These are phyloP conservation scores for Oreotrochilus melanogaster DNA, from an alignment of 2,113 vertebrate species.

Conservation along the genomic window DNA sequence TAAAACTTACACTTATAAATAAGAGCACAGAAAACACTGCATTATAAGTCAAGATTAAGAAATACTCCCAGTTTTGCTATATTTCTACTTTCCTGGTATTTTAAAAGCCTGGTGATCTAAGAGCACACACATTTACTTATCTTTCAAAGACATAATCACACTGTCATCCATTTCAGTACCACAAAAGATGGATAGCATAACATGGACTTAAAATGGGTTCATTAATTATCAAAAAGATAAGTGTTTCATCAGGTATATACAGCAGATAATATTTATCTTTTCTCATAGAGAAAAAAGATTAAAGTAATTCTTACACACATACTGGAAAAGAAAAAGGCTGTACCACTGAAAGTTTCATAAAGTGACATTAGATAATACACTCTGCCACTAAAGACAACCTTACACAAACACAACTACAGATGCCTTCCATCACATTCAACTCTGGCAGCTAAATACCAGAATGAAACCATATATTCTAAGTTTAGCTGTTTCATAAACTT, in stretches of 20 bases:
- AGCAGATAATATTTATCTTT: conserved; percentile 85
- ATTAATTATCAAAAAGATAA: conserved; percentile 87
- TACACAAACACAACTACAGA: conserved; percentile 71
- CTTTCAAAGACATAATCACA: conserved; percentile 84
- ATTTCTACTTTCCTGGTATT: conserved; percentile 73
- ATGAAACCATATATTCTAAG: conserved; percentile 45
- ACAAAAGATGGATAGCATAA: conserved; percentile 82
- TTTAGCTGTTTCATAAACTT: conserved; percentile 29
- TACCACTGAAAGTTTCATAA: conserved; percentile 70
- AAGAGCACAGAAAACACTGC: not conserved
- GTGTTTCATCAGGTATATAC: conserved; percentile 87
- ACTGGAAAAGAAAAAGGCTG: conserved; percentile 62
- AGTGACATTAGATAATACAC: conserved; percentile 72
- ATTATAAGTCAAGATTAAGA: conserved; percentile 52
- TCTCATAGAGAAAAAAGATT: conserved; percentile 78
- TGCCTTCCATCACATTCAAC: conserved; percentile 62
- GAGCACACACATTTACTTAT: conserved; percentile 82
- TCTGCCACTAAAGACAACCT: conserved; percentile 68
- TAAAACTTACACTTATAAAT: not conserved
- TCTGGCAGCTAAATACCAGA: conserved; percentile 39
- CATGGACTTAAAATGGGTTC: conserved; percentile 81
- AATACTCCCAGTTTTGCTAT: conserved; percentile 58
- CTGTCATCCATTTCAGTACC: conserved; percentile 85
- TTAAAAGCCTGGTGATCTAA: conserved; percentile 84
- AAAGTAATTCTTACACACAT: conserved; percentile 80